A percentile compares a stretch with the other conserved stretches of the same genome.
These are phyloP conservation scores for Synanthedon vespiformis DNA, from an alignment of 2,888 invertebrate species.

Conservation along the genomic window DNA sequence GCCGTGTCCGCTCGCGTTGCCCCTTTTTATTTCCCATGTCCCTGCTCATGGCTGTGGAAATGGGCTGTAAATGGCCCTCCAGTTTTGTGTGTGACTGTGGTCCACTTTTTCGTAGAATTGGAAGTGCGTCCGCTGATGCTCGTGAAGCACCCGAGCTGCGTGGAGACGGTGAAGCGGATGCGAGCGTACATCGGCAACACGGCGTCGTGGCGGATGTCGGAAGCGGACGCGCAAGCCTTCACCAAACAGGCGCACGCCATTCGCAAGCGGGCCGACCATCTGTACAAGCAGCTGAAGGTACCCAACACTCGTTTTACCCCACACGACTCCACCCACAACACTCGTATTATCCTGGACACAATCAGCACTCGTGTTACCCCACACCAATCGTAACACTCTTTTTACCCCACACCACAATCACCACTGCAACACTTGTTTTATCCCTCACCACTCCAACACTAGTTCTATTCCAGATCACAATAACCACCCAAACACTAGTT, in stretches of 20 bases:
- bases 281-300: constrained; percentile 47
- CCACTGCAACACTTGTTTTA: constrained; percentile 1
- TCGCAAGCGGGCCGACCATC: constrained; percentile 74
- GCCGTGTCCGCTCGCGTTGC: too few relatives aligned
- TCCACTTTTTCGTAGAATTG: constrained; percentile 32
- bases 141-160: constrained; percentile 82
- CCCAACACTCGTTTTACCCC: neutral
- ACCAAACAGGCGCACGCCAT: constrained; percentile 77
- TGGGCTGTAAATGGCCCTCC: too few relatives aligned
- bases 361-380: neutral
- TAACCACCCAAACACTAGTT: neutral
- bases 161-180: constrained; percentile 82
- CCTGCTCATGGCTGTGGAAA: too few relatives aligned
- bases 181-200: constrained; percentile 84
- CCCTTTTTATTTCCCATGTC: too few relatives aligned
- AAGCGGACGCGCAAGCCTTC: constrained; percentile 73
- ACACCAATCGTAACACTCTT: neutral
- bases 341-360: neutral
- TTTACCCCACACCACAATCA: neutral
- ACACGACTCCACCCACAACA: too few relatives aligned
- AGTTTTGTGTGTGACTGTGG: too few relatives aligned
- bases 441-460: too few relatives aligned
- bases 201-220: constrained; percentile 75
- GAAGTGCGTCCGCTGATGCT: constrained; percentile 80
- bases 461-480: too few relatives aligned